Conservation (phyloP, 1,140 invertebrate genomes). For the Heliconius eleuchia region DNA sequence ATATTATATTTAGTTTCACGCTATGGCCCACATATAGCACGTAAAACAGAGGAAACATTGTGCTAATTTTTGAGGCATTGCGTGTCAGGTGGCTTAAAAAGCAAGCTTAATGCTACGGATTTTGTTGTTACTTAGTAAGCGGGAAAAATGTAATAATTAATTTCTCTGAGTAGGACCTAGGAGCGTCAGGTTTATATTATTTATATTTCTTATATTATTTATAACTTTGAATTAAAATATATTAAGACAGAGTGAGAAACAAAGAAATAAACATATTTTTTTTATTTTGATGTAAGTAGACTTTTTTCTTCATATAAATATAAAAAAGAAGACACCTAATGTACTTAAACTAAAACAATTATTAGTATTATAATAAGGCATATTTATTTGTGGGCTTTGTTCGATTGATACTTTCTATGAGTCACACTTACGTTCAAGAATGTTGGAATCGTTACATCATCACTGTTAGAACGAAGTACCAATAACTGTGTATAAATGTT, state of each 20-base stretch:
- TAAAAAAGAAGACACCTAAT: background rate
- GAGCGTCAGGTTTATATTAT: too few species aligned
- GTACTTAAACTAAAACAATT: too few species aligned
- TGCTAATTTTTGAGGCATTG: background rate
- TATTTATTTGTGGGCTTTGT: constrained; percentile 6
- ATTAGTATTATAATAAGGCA: background rate
- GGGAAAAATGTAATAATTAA: too few species aligned
- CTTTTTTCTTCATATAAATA: background rate
- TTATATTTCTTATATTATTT: too few species aligned
- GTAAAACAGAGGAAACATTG: background rate
- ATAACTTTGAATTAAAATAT: too few species aligned
- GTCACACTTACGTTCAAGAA: constrained; percentile 12
- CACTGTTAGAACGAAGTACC: background rate
- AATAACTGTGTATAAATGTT: background rate
- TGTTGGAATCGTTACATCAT: constrained; percentile 3
- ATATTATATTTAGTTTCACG: background rate
- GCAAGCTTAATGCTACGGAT: too few species aligned
- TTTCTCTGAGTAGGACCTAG: too few species aligned
- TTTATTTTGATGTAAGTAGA: background rate
- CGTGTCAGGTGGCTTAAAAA: too few species aligned
- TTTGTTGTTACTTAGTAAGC: too few species aligned
- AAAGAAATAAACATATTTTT: background rate
- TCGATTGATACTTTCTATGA: constrained; percentile 14
- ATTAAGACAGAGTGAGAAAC: background rate
- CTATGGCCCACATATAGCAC: background rate